phyloP scores from a whole-genome alignment of 2,113 vertebrate genomes.

The Asarcornis scutulata region DNA sequence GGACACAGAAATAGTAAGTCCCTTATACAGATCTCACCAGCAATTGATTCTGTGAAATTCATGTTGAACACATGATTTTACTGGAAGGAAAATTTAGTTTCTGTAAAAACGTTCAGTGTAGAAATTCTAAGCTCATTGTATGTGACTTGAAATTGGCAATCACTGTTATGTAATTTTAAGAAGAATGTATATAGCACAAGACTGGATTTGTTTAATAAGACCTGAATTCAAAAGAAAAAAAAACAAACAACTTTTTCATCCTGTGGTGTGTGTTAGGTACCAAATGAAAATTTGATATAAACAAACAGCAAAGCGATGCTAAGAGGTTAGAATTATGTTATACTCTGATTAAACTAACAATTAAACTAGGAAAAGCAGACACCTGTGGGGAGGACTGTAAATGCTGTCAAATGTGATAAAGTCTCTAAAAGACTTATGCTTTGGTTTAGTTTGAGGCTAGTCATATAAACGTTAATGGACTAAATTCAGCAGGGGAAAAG shows the following conservation, averaged over 20 bases:
- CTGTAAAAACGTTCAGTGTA: background rate
- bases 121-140: background rate
- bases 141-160: background rate
- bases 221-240: background rate
- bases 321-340: background rate
- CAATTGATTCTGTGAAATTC: background rate
- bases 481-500: background rate
- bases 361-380: background rate
- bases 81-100: background rate
- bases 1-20: background rate
- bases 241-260: background rate
- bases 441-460: background rate
- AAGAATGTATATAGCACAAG: background rate
- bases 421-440: background rate
- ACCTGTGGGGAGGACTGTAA: background rate
- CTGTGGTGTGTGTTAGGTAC: background rate
- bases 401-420: background rate
- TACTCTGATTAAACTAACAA: constrained; percentile 10
- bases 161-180: background rate
- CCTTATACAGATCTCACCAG: background rate
- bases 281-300: background rate
- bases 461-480: background rate
- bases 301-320: background rate
- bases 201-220: background rate
- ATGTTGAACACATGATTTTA: background rate